Conservation (phyloP, 2,797 vertebrate genomes). For the Pachyuromys duprasi region DNA sequence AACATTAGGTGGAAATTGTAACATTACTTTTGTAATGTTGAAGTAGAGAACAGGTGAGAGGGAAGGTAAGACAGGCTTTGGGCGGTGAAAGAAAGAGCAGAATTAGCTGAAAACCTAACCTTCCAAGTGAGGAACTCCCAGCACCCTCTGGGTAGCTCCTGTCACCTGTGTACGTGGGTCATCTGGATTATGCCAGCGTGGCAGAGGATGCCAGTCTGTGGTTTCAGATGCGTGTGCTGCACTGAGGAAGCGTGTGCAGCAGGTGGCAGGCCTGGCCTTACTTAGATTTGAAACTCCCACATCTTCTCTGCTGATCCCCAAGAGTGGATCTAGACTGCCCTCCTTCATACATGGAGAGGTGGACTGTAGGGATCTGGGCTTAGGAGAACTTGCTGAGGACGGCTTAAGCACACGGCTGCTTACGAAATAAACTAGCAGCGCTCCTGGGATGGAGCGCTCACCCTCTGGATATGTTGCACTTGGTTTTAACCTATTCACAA, state of each 20-base stretch:
- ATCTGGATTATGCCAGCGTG: background rate
- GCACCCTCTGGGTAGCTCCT: background rate
- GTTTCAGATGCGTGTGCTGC: background rate
- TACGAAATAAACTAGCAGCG: background rate
- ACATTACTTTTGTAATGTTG: background rate
- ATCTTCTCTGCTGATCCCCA: background rate
- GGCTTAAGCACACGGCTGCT: background rate
- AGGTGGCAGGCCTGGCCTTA: conserved; percentile 83
- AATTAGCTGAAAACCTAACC: background rate
- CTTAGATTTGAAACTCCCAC: background rate
- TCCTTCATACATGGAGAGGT: background rate
- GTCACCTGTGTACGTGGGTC: rapidly evolving
- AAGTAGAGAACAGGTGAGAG: background rate
- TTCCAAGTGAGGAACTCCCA: background rate
- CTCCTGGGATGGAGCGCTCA: background rate
- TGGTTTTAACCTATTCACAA: background rate
- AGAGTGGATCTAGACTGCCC: background rate
- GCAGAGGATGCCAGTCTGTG: background rate
- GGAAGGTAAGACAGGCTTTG: background rate
- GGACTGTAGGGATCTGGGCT: background rate
- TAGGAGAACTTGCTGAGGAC: background rate
- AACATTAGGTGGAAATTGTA: background rate
- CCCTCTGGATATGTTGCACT: too few species aligned
- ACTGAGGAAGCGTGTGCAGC: conserved; percentile 32
- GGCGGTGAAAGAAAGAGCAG: background rate